Base-by-base conservation (phyloP, 1,140 invertebrate species). In the Hyposmocoma kahamanoa region DNA sequence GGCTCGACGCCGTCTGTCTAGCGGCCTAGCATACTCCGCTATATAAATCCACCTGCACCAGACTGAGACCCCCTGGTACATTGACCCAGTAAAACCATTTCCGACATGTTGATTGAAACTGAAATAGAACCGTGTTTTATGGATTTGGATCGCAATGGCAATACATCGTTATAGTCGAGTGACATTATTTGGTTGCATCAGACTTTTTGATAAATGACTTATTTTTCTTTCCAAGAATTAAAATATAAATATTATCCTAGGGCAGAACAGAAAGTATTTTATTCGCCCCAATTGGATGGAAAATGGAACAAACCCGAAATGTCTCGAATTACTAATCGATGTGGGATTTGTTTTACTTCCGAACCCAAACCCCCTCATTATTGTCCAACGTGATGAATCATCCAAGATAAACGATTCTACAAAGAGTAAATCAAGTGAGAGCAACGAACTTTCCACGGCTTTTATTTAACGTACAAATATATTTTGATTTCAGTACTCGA, bases 281-380 rank as follows among this genome's bases (percentile, higher is more conserved):
- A 17, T 17, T 4, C 19, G 13, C 13, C 17, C n/a, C n/a, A 19
- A 13, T 38, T 17, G 22, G 50, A 36, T 53, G 42, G 48, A 50
- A 46, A 52, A 39, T 47, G 42, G 43, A 46, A 46, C 50, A 42
- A 42, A 51, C 48, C 45, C 51, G 28, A 59, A 48, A 22, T 36
- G 53, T 73, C 61, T 82, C 74, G 53, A 59, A 67, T 79, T 82
- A 76, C 78, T 72, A 74, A 76, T 74, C 70, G 74, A 79, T 63
- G 56, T 62, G 60, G 66, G 67, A 66, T 71, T 73, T 71, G 62
- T 73, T 75, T 73, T 68, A 61, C 61, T 62, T 71, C 50, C 51
- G 55, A 72, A 67, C 65, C 57, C 53, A 60, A 68, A 57, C 56
- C 56, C 56, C 64, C 69, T 72, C 59, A 77, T 71, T 69, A 72